Evolutionary conservation across 2,113 vertebrate genomes (phyloP), one percentile per base, ranked within the genome.

Genomic region (Shinisaurus crocodilurus): DNA sequence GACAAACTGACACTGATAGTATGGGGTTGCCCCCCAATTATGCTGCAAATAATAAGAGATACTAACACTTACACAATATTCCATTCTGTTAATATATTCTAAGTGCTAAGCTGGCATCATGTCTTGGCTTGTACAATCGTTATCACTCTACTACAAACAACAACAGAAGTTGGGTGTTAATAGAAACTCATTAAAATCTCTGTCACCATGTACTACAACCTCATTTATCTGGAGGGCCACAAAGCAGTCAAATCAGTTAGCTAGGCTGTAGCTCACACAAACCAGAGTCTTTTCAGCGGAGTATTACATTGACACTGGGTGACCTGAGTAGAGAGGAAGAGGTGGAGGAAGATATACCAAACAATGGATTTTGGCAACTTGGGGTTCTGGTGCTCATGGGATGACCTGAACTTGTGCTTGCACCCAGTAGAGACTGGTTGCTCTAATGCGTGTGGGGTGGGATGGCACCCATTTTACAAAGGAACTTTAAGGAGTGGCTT

Each of bases 131-230:
- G 81, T 63, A 75, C 69, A 74, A 25, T 84, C 63, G 81, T 74
- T 83, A 75, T 75, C 40, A 60, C 40, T 84, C 70, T 65, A 27
- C 70, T 65, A 27, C 13, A 43, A 88, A 72, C 70, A 74, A 89
- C 67, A 84, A 84, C 81, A 85, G 50, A 89, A 63, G 25, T 37
- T 48, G 7, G 20, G 57, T 82, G 57, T 76, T 85, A 89, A 89
- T 50, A 89, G 70, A 50, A 88, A 57, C 57, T 76, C 82, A 89
- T 89, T 89, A 84, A 84, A 89, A 84, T 76, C 50, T 76, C 88
- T 89, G 82, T 85, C 82, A 76, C 81, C 8, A 48, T 50, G 70
- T 45, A 75, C 37, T 84, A 76, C 43, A 85, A 65, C 60, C 82
- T 50, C 54, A 84, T 85, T 76, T 84, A 65, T 89, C 70, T 84